Evolutionary conservation across 1,140 invertebrate genomes (phyloP), one percentile per base, ranked within the genome.

Genomic region (Liolophura sinensis): DNA sequence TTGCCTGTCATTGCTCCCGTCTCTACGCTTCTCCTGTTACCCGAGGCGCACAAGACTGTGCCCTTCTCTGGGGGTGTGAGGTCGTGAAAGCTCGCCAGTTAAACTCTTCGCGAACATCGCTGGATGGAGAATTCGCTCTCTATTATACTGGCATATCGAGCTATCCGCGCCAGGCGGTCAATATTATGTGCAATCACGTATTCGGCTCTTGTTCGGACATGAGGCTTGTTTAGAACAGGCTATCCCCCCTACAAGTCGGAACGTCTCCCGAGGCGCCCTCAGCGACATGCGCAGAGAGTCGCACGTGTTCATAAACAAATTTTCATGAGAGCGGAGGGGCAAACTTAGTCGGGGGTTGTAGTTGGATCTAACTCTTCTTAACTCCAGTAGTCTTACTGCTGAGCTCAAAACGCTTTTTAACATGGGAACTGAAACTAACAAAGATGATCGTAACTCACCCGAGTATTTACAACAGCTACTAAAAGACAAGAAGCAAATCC

Each of bases 391-490:
- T 71, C 60, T 71, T 75, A 72, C 70, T 70, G 69, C 73, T 70
- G 70, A 69, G 68, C 70, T 73, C 63, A 75, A 71, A 69, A 70
- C 72, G 73, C 77, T 73, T 68, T 70, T 66, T 75, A 82, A 78
- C 73, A 82, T 82, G 80, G 80, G 80, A 69, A 81, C 80, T 73
- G 80, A 82, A 76, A 80, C 77, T 80, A 79, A 82, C 75, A 82
- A 77, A 77, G 78, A 82, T 67, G 80, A 82, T 50, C 80, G 80
- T 76, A 82, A 77, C 75, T 79, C 78, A 61, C 79, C 96, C 86
- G 98, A 99, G 88, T 99, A 99, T 90, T 90, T 99, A 89, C 96
- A 97, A 85, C 97, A 99, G 89, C 91, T 99, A 87, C 90, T 99
- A 82, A 99, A 99, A 90, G 98, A 99, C 90, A 96, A 97, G 89